Evolutionary conservation across 2,888 invertebrate species (phyloP), one percentile per base, ranked within the genome.

Genomic region (Anoncus sp.): DNA sequence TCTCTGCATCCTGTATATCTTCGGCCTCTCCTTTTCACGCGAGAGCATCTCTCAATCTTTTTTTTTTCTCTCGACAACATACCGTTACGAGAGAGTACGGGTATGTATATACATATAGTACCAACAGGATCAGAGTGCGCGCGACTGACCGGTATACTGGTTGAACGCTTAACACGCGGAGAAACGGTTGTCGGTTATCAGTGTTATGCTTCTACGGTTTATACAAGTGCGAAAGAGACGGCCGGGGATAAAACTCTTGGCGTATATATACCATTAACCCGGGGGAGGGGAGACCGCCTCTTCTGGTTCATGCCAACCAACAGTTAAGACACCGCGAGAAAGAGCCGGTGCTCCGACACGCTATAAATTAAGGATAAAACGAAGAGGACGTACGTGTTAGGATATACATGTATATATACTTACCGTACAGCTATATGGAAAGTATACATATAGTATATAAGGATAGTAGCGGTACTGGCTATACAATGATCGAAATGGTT

Each of bases 361-460:
- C 87, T 87, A 90, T 90, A 90, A 90, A 90, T 90, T 89, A 85
- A 87, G 86, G 75, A 85, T 82, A 85, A 89, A 90, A 88, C 87
- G 87, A 87, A 88, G 88, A 86, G 87, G 85, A 82, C n/a, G 77
- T 76, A 73, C 60, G 70, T n/a, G 43, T 38, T 40, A n/a, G 22
- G 22, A 55, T 45, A 20, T 57, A 47, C 24, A 20, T 66, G 53
- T 75, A 66, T 65, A 65, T 77, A 71, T 53, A 45, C 51, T 9
- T 40, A 66, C 22, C 31, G 18, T 63, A 14, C 35, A 16, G 49
- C 49, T 16, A 40, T 14, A 63, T 27, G 31, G 22, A 72, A 40
- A 9, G 51, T 45, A 53, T 71, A 77, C 62, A 65, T 66, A 75
- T 60, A 66, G 55, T 27, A 62, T 31, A 22, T 38, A 27, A 18